A percentile compares a stretch with the other conserved stretches of the same genome.
Evolutionary conservation across 2,888 invertebrate species (phyloP).

Genomic region (Anoplius nigerrimus): DNA sequence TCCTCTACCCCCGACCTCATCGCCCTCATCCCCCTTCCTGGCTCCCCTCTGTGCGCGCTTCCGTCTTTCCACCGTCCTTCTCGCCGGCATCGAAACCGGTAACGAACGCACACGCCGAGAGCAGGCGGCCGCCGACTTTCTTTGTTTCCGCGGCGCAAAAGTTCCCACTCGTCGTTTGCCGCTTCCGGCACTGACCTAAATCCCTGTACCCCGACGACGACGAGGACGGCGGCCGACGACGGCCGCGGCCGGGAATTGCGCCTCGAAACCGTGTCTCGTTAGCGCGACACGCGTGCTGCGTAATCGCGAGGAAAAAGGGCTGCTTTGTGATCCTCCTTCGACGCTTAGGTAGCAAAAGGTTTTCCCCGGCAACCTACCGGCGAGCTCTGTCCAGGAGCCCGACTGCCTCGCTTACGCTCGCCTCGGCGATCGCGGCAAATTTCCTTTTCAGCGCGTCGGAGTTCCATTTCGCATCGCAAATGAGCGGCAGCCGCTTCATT

Average conservation of each 20-base stretch:
- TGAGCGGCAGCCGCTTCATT: too few species aligned
- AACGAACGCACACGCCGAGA: neutral
- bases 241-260: neutral
- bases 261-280: neutral
- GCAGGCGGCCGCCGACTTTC: neutral
- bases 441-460: neutral
- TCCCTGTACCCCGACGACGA: neutral
- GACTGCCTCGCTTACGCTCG: neutral
- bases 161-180: neutral
- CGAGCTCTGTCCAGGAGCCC: neutral
- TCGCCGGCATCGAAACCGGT: too few species aligned
- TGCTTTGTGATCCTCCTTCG: neutral
- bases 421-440: neutral
- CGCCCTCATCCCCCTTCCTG: neutral
- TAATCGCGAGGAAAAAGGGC: constrained; percentile 2
- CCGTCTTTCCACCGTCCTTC: neutral
- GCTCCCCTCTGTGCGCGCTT: too few species aligned
- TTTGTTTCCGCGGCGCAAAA: neutral
- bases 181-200: constrained; percentile 3
- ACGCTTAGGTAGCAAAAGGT: too few species aligned
- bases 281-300: neutral
- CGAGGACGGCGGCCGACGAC: neutral
- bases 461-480: neutral
- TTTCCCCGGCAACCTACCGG: too few species aligned
- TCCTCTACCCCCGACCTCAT: too few species aligned